Conservation (phyloP, 2,888 invertebrate genomes). For the Drosophila lutescens region DNA sequence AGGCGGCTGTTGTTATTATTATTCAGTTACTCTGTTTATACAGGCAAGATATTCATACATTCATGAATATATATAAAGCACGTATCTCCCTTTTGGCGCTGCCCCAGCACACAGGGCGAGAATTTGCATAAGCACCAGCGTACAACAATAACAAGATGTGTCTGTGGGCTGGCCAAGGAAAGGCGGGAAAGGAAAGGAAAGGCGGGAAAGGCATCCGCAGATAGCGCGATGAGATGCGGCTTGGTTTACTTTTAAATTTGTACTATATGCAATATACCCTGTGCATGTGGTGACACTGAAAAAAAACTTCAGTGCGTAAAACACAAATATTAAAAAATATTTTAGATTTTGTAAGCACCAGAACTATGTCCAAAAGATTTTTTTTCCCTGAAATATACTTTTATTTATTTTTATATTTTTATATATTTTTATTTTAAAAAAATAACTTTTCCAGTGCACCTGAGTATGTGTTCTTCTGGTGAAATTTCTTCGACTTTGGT, state of each 20-base stretch:
- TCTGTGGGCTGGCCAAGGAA: conserved; percentile 23
- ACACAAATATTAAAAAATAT: too few relatives aligned
- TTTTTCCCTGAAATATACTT: too few relatives aligned
- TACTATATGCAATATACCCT: conserved; percentile 57
- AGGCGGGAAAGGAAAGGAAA: conserved; percentile 17
- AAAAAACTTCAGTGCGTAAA: too few relatives aligned
- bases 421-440: too few relatives aligned
- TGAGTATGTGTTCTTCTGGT: conserved; percentile 6
- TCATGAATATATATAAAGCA: conserved; percentile 73
- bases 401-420: too few relatives aligned
- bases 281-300: conserved; percentile 19
- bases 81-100: conserved; percentile 71
- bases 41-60: conserved; percentile 74
- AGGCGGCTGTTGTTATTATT: conserved; percentile 65
- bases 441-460: conserved; percentile 14
- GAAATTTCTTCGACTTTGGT: conserved; percentile 3
- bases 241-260: conserved; percentile 79
- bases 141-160: conserved; percentile 41
- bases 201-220: conserved; percentile 63
- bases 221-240: conserved; percentile 66
- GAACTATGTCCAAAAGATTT: too few relatives aligned
- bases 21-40: conserved; percentile 77
- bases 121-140: conserved; percentile 49
- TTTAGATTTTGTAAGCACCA: too few relatives aligned
- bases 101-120: conserved; percentile 65